Conservation (phyloP, 2,797 vertebrate genomes). For the Hephaestus fuliginosus region DNA sequence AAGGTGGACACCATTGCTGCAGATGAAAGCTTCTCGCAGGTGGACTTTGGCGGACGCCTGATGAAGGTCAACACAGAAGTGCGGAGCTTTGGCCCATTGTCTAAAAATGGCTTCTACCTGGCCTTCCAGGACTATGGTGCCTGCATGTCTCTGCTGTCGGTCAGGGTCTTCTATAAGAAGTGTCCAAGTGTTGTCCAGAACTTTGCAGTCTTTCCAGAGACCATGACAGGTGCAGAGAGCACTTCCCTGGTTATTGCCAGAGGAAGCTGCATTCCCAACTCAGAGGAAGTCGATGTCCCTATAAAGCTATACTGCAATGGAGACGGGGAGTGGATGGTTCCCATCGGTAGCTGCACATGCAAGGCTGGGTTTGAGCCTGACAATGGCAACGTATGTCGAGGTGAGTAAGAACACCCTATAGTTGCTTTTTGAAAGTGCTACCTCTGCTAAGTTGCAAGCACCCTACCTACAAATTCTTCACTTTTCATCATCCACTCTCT, state of each 20-base stretch:
- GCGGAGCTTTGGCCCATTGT: slow-evolving; percentile 96
- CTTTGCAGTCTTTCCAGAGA: slow-evolving; percentile 97
- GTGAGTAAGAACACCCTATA: slow-evolving; percentile 80
- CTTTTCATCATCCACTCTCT: slow-evolving; percentile 35
- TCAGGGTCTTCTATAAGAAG: slow-evolving; percentile 98
- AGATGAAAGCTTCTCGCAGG: slow-evolving; percentile 98
- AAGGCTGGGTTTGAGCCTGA: slow-evolving; percentile 97
- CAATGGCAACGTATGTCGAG: slow-evolving; percentile 94
- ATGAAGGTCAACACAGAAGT: slow-evolving; percentile 99
- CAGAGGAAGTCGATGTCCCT: slow-evolving; percentile 96
- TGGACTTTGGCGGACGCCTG: slow-evolving; percentile 96
- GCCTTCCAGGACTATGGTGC: slow-evolving; percentile 99
- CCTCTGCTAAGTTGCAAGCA: neutral
- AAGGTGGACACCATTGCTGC: slow-evolving; percentile 99
- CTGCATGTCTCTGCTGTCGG: slow-evolving; percentile 98
- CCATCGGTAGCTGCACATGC: slow-evolving; percentile 97
- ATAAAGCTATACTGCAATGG: slow-evolving; percentile 99
- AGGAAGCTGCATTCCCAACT: slow-evolving; percentile 94
- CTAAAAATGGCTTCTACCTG: slow-evolving; percentile 96
- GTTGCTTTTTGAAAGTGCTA: neutral
- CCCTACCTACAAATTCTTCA: neutral
- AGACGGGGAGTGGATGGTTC: slow-evolving; percentile 99
- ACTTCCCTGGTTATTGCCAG: slow-evolving; percentile 96
- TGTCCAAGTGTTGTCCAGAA: slow-evolving; percentile 98
- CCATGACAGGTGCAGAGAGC: slow-evolving; percentile 97